phyloP scores from a whole-genome alignment of 2,113 vertebrate genomes.

The Procavia capensis region DNA sequence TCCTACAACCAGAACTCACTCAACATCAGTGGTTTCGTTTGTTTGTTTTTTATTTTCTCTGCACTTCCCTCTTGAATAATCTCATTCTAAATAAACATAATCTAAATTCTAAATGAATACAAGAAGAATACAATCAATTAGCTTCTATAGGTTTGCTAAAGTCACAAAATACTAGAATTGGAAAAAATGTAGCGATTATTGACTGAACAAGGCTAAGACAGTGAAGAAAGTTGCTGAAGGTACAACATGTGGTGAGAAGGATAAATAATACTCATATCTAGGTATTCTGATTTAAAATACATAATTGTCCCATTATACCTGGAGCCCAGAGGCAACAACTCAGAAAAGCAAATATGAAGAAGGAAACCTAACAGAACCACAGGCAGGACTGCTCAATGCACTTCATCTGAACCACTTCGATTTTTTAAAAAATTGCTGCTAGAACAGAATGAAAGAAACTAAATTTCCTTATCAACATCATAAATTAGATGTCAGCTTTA shows the following conservation, averaged over 20 bases:
- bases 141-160: background rate
- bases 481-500: background rate
- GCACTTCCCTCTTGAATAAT: background rate
- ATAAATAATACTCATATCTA: background rate
- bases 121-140: background rate
- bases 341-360: background rate
- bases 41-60: background rate
- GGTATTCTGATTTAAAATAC: background rate
- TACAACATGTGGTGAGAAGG: background rate
- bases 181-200: background rate
- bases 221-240: background rate
- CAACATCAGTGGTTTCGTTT: no score
- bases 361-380: background rate
- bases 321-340: background rate
- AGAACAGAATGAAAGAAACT: background rate
- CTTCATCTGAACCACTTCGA: background rate
- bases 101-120: background rate
- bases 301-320: background rate
- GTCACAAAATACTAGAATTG: background rate
- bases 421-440: no score
- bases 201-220: background rate
- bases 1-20: no score
- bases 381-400: background rate
- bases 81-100: background rate
- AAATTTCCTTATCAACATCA: slow-evolving; percentile 27